phyloP scores from a whole-genome alignment of 1,140 invertebrate genomes.

The Drosophila ambigua region DNA sequence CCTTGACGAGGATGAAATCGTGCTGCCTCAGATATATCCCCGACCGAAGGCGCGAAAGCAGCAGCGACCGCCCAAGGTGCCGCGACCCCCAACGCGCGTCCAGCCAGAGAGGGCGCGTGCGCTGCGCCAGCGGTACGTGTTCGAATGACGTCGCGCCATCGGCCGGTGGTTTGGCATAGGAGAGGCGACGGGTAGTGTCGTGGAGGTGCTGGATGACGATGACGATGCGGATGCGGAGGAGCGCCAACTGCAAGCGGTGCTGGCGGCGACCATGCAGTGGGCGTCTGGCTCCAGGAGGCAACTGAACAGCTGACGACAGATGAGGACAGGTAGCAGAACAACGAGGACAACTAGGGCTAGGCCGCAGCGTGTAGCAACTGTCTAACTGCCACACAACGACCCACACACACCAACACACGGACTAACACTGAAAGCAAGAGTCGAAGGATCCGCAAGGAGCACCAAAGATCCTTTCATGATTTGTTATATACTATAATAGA shows the following conservation, averaged over 20 bases:
- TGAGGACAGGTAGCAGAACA: slow-evolving; percentile 6
- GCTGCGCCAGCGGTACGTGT: slow-evolving; percentile 59
- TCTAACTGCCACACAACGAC: slow-evolving; percentile 9
- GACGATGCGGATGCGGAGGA: slow-evolving; percentile 7
- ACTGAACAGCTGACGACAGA: slow-evolving; percentile 51
- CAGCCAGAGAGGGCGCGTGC: slow-evolving; percentile 68
- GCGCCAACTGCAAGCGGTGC: slow-evolving; percentile 45
- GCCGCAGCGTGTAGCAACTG: slow-evolving; percentile 8
- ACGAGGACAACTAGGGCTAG: slow-evolving; percentile 14
- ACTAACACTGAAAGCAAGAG: slow-evolving; percentile 6
- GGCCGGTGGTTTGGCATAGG: background rate
- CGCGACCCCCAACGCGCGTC: slow-evolving; percentile 55
- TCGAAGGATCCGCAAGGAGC: slow-evolving; percentile 51
- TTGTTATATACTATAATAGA: slow-evolving; percentile 41
- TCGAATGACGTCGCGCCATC: slow-evolving; percentile 57
- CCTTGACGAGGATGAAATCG: slow-evolving; percentile 37
- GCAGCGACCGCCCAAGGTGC: slow-evolving; percentile 40
- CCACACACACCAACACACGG: background rate
- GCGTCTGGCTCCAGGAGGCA: background rate
- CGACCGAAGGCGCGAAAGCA: slow-evolving; percentile 30
- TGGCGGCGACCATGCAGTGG: slow-evolving; percentile 24
- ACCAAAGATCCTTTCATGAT: slow-evolving; percentile 72
- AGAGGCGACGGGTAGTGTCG: too few species aligned
- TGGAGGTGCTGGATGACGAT: background rate
- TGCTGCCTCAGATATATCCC: slow-evolving; percentile 51